Base-by-base conservation (phyloP, 2,888 invertebrate species). In the Lucinisca nassula region DNA sequence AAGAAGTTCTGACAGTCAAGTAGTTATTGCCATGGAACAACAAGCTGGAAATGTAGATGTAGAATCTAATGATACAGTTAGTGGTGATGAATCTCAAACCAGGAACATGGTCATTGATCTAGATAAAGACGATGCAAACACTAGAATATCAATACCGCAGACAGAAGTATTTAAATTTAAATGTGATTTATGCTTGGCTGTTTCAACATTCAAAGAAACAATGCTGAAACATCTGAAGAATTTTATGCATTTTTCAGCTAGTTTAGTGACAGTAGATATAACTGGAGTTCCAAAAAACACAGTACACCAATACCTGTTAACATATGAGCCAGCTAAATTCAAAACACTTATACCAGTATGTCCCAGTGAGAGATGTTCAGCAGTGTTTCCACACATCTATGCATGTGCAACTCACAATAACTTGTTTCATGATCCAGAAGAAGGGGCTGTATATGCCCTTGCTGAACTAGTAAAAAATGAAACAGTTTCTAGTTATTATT, bases 181-280 rank as follows among this genome's bases (percentile, higher is more conserved):
- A 40, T 81, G 81, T 81, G 81, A 81, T 37, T 30, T 81, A 24
- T 81, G 81, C 40, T 37, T n/a, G n/a, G 40, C 37, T 45, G 24
- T 40, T 14, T 58, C 27, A 30, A 45, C 32, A 51, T 12, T 0
- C 4, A 58, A 32, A 14, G 37, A 32, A 21, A 27, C 0, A 30
- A 75, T 74, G 35, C 10, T 27, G 14, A 14, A 74, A 12, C 81
- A 81, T 35, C 55, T 81, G 0, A 38, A 40, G 32, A 58, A 55
- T n/a, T 61, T 40, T 8, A 10, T 74, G 40, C 81, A 81, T 51
- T 61, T 51, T 75, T 51, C 81, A 32, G 81, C 81, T 1, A 81
- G 81, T 45, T 51, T 37, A n/a, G 72, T 73, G 12, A 17, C 30
- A 40, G 35, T 40, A 6, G 58, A 81, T 14, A 35, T 14, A 4